These are phyloP conservation scores for Eriosoma lanigerum DNA, from an alignment of 1,140 invertebrate genomes.

Conservation along the genomic window DNA sequence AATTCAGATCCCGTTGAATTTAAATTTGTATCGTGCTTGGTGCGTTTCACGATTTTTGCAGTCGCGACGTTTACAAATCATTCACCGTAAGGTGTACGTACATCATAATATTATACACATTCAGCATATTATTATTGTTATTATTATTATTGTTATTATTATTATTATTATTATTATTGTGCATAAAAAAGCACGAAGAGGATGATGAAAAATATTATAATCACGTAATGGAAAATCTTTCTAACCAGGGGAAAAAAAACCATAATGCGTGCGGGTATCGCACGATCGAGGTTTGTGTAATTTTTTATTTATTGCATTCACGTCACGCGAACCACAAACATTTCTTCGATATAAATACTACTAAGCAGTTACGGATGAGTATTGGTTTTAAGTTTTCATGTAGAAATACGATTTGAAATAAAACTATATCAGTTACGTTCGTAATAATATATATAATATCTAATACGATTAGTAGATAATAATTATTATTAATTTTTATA, in stretches of 20 bases:
- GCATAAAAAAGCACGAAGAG: neutral
- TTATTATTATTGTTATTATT: too few relatives aligned
- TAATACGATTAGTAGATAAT: too few relatives aligned
- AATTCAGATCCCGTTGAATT: constrained; percentile 32
- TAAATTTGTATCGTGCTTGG: neutral
- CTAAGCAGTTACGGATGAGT: too few relatives aligned
- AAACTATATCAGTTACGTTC: too few relatives aligned
- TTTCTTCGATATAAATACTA: too few relatives aligned
- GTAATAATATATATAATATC: too few relatives aligned
- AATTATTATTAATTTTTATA: too few relatives aligned
- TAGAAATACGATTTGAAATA: too few relatives aligned
- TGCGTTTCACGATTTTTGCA: neutral
- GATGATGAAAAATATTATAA: neutral
- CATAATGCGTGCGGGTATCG: neutral
- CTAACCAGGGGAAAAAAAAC: neutral
- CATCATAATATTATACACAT: neutral
- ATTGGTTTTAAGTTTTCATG: too few relatives aligned
- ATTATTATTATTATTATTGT: too few relatives aligned
- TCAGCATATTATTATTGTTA: too few relatives aligned
- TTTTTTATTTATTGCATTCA: neutral
- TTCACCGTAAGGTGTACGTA: neutral
- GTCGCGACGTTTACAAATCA: constrained; percentile 26
- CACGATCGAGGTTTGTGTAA: too few relatives aligned
- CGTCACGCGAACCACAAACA: neutral
- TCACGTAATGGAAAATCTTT: constrained; percentile 15